A percentile compares a stretch with the other conserved stretches of the same genome.
phyloP scores from a whole-genome alignment of 2,888 invertebrate genomes.

The Sipha maydis region DNA sequence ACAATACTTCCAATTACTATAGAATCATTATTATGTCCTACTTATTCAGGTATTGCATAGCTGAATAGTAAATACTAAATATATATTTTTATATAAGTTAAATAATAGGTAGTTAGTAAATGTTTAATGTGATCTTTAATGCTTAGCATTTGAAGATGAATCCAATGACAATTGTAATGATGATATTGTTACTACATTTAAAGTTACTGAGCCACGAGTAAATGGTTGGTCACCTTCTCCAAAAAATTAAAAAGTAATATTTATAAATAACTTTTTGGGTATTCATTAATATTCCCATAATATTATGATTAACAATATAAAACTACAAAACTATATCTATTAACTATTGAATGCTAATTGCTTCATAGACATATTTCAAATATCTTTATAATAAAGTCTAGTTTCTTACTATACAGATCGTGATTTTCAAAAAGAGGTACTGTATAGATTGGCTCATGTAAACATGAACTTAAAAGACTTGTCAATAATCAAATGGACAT shows the following conservation, averaged over 20 bases:
- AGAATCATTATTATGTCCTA: neutral
- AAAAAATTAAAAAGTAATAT: neutral
- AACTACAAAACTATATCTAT: neutral
- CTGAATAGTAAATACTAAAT: neutral
- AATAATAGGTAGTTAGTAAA: no score
- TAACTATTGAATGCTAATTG: neutral
- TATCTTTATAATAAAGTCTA: slow-evolving; percentile 6
- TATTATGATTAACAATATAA: neutral
- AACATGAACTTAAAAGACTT: slow-evolving; percentile 11
- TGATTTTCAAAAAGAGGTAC: slow-evolving; percentile 10
- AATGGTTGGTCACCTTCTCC: slow-evolving; percentile 20
- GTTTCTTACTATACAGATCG: neutral
- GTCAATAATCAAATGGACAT: neutral
- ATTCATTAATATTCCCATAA: neutral
- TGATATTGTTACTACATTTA: neutral
- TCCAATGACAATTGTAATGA: neutral
- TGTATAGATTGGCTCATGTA: neutral
- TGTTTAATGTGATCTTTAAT: no score
- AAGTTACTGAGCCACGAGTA: neutral
- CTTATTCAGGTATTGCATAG: neutral
- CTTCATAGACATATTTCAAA: neutral
- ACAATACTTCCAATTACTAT: no score
- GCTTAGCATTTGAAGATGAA: neutral
- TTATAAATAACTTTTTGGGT: neutral
- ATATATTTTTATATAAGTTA: neutral